Evolutionary conservation across 2,888 invertebrate species (phyloP).

Genomic region (Miltochrista miniata): DNA sequence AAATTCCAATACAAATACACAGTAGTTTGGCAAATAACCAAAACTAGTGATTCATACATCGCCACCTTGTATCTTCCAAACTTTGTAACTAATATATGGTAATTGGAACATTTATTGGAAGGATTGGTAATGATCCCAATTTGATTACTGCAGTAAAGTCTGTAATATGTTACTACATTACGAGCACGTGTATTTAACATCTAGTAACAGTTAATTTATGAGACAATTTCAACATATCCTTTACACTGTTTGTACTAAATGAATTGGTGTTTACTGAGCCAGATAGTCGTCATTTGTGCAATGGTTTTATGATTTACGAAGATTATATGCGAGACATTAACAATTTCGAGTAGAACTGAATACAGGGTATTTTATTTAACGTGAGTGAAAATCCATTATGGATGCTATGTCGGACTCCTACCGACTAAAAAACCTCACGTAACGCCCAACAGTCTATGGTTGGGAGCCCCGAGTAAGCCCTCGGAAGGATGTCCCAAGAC

Average conservation of each 20-base stretch:
- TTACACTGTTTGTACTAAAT: neutral
- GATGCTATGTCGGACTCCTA: no score
- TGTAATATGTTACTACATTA: conserved; percentile 8
- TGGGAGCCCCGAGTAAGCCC: no score
- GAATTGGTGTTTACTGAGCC: conserved; percentile 21
- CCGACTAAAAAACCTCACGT: no score
- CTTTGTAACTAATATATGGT: conserved; percentile 61
- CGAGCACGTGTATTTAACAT: conserved; percentile 19
- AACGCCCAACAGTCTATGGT: no score
- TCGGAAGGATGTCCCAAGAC: no score
- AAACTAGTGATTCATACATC: conserved; percentile 47
- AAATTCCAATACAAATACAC: conserved; percentile 43
- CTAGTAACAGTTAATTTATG: conserved; percentile 21
- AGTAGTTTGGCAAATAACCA: conserved; percentile 63
- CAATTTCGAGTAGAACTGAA: no score
- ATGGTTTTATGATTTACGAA: neutral
- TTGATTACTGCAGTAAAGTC: conserved; percentile 33
- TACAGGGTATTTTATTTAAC: conserved; percentile 18
- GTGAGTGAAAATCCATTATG: no score
- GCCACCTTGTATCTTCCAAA: conserved; percentile 39
- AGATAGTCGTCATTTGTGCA: conserved; percentile 15
- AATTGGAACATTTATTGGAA: conserved; percentile 54
- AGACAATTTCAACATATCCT: conserved; percentile 15
- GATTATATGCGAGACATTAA: no score
- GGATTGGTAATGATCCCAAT: conserved; percentile 43